Evolutionary conservation across 23 tunicate genomes (phyloP).

Genomic region (Corella eumyota): DNA sequence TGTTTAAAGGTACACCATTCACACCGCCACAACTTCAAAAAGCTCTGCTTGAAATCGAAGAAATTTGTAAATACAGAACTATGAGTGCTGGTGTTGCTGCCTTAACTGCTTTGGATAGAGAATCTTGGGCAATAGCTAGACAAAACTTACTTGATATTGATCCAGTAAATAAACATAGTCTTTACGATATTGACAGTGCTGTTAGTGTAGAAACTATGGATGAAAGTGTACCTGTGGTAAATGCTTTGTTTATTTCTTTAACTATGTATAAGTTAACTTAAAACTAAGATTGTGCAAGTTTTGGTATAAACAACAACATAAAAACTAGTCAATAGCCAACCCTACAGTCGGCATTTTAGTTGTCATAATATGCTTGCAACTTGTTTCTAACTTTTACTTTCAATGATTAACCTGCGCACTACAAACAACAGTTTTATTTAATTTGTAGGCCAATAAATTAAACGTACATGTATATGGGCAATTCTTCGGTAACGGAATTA

Average conservation of each 20-base stretch:
- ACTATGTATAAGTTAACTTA: too few species aligned
- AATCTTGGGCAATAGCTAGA: conserved; percentile 43
- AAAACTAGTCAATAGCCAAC: too few species aligned
- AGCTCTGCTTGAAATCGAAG: conserved; percentile 10
- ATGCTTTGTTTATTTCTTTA: background rate
- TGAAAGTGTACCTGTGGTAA: conserved; percentile 19
- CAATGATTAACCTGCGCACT: too few species aligned
- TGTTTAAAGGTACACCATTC: conserved; percentile 24
- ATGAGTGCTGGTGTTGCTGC: conserved; percentile 33
- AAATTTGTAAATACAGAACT: conserved; percentile 2
- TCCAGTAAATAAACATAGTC: conserved; percentile 8
- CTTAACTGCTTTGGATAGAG: conserved; percentile 50
- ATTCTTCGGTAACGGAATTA: too few species aligned
- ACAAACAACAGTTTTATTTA: too few species aligned
- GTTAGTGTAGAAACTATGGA: conserved; percentile 27
- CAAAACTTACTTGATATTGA: conserved; percentile 20
- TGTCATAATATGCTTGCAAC: too few species aligned
- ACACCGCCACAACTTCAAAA: conserved; percentile 42
- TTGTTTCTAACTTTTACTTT: too few species aligned
- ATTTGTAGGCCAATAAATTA: too few species aligned
- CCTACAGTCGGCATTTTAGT: too few species aligned
- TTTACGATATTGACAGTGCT: conserved; percentile 33
- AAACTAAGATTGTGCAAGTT: too few species aligned
- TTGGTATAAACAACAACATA: too few species aligned
- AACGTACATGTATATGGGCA: too few species aligned